Conservation (phyloP, 2,797 vertebrate genomes). For the Silurus aristotelis region DNA sequence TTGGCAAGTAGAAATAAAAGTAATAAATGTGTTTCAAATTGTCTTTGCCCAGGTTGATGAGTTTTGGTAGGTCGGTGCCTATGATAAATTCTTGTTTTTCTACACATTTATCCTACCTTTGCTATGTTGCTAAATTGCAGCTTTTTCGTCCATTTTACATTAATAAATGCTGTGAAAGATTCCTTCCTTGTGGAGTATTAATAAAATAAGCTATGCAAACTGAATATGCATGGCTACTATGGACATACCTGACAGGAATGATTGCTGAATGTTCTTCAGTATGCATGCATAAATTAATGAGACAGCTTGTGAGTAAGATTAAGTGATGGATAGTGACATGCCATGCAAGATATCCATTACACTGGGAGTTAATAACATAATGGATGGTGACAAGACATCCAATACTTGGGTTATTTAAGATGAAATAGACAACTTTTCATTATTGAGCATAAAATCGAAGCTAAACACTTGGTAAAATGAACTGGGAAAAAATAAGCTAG, state of each 20-base stretch:
- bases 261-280: not conserved
- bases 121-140: not conserved
- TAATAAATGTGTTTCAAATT: no score
- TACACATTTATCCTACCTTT: not conserved
- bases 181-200: constrained; percentile 6
- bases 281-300: not conserved
- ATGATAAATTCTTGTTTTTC: not conserved
- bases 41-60: no score
- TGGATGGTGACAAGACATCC: not conserved
- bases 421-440: not conserved
- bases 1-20: no score
- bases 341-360: not conserved
- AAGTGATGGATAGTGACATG: not conserved
- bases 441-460: not conserved
- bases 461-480: not conserved
- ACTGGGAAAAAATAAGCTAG: not conserved
- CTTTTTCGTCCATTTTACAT: not conserved
- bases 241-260: not conserved
- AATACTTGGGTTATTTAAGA: constrained; percentile 7
- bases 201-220: not conserved
- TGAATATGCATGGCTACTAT: not conserved
- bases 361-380: not conserved
- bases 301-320: constrained; percentile 2
- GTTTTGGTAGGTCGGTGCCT: not conserved
- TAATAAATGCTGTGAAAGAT: constrained; percentile 5